Percentiles rank a stretch among this genome's conserved stretches.
phyloP scores from a whole-genome alignment of 2,888 invertebrate genomes.

The Aphrophora alni region DNA sequence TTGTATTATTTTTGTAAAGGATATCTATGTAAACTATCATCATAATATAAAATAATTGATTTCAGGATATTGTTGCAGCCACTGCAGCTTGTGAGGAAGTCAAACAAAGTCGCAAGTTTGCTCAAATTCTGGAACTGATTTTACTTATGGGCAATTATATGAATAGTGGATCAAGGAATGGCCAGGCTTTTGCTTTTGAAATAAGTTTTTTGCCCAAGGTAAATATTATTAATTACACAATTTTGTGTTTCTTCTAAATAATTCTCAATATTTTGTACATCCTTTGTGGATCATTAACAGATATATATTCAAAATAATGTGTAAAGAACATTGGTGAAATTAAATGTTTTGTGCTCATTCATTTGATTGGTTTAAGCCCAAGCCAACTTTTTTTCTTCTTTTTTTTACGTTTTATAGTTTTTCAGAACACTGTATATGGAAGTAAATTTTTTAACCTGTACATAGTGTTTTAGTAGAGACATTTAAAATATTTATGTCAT shows the following conservation, averaged over 20 bases:
- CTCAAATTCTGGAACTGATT: conserved; percentile 86
- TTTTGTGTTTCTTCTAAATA: no score
- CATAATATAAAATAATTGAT: conserved; percentile 40
- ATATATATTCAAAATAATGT: neutral
- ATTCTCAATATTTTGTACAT: neutral
- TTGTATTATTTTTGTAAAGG: no score
- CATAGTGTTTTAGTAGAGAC: no score
- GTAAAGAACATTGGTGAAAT: no score
- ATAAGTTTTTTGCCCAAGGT: conserved; percentile 95
- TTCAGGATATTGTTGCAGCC: conserved; percentile 88
- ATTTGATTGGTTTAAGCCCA: no score
- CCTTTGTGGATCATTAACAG: neutral
- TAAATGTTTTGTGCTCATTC: no score
- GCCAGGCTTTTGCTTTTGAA: conserved; percentile 94
- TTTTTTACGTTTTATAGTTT: no score
- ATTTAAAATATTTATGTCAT: no score
- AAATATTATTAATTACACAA: conserved; percentile 44
- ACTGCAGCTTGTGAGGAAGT: conserved; percentile 96
- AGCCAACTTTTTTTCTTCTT: no score
- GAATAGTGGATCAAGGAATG: conserved; percentile 94
- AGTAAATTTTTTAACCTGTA: no score
- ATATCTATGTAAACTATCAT: no score
- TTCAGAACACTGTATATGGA: no score
- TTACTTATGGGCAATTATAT: conserved; percentile 94
- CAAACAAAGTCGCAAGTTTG: conserved; percentile 87